Evolutionary conservation across 1,140 invertebrate genomes (phyloP).

Genomic region (Spodoptera litura): DNA sequence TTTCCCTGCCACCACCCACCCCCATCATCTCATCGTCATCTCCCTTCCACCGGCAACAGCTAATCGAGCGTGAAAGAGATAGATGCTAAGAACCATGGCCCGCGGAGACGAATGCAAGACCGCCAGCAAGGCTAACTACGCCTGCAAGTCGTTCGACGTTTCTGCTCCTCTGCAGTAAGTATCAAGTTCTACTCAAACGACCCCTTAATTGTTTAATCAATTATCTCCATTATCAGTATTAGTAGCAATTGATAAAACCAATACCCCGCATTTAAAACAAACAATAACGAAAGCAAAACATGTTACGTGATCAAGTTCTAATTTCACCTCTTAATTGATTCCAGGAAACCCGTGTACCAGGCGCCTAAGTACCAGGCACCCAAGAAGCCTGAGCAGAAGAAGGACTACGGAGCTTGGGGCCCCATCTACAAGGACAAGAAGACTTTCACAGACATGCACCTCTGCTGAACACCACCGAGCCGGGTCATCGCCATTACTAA

Average conservation of each 20-base stretch:
- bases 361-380: conserved; percentile 53
- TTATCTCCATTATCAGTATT: too few species aligned
- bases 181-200: not conserved
- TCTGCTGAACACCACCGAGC: conserved; percentile 83
- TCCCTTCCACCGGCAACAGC: conserved; percentile 62
- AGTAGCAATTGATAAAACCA: too few species aligned
- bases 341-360: conserved; percentile 66
- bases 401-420: conserved; percentile 89
- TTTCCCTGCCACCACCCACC: conserved; percentile 54
- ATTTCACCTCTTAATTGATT: conserved; percentile 48
- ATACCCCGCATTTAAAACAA: too few species aligned
- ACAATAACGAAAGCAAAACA: too few species aligned
- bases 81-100: conserved; percentile 69
- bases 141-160: conserved; percentile 75
- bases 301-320: not conserved
- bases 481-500: conserved; percentile 63
- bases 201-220: too few species aligned
- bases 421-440: conserved; percentile 90
- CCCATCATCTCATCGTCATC: conserved; percentile 66
- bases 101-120: conserved; percentile 82
- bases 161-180: conserved; percentile 76
- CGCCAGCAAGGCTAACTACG: conserved; percentile 73
- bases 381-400: conserved; percentile 81
- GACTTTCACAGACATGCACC: conserved; percentile 90
- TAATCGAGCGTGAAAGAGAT: conserved; percentile 55